phyloP scores from a whole-genome alignment of 2,113 vertebrate genomes.

The Macrotus californicus region DNA sequence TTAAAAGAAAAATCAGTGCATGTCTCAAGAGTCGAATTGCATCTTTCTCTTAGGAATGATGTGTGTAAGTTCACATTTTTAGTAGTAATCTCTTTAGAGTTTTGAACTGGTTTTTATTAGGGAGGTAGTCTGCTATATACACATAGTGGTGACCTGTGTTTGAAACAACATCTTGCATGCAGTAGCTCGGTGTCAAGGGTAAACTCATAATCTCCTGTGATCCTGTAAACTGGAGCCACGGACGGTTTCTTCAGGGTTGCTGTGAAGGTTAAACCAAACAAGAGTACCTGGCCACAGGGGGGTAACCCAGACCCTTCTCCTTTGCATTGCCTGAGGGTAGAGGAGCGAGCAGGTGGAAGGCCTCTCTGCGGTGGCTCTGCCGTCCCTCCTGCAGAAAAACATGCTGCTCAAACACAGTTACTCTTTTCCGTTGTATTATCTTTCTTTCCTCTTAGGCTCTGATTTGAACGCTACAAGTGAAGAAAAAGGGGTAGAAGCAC shows the following conservation, averaged over 20 bases:
- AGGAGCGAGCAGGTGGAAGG: background rate
- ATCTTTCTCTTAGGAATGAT: background rate
- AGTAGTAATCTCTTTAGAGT: background rate
- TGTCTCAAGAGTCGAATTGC: background rate
- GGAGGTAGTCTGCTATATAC: background rate
- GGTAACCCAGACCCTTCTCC: background rate
- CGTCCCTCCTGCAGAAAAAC: background rate
- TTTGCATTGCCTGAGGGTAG: no score
- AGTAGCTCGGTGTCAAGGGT: background rate
- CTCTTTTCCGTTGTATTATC: background rate
- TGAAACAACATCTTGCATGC: background rate
- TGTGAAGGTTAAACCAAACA: background rate
- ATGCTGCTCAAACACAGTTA: fast-evolving
- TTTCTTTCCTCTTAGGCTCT: slow-evolving; percentile 60
- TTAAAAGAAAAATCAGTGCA: background rate
- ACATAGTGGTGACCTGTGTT: background rate
- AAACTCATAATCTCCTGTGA: background rate
- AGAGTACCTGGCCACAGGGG: background rate
- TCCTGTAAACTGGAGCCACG: background rate
- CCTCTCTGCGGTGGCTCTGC: background rate
- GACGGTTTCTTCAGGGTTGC: background rate
- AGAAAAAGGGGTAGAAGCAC: background rate
- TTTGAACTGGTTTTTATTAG: background rate
- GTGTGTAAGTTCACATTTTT: background rate
- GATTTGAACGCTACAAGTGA: background rate